These are phyloP conservation scores for Diglossa cyanea DNA, from an alignment of 2,797 vertebrate genomes.

Conservation along the genomic window DNA sequence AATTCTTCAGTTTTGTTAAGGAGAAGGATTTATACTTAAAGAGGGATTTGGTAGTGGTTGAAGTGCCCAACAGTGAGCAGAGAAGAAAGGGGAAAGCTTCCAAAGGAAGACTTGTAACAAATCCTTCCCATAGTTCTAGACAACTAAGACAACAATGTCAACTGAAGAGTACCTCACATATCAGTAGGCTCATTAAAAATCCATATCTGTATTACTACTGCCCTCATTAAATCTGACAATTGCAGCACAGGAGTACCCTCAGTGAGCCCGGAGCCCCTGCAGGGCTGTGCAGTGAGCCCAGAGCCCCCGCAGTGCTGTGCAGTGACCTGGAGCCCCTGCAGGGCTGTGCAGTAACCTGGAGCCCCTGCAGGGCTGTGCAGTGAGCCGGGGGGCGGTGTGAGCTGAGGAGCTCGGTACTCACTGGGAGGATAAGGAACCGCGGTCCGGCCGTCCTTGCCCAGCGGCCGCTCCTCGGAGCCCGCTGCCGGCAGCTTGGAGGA, in stretches of 20 bases:
- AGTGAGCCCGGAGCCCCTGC: background rate
- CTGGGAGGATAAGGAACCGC: slow-evolving; percentile 94
- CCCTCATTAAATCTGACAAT: background rate
- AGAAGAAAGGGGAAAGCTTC: background rate
- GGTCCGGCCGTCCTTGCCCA: slow-evolving; percentile 88
- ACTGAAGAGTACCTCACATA: background rate
- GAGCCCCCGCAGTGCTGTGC: too few relatives aligned
- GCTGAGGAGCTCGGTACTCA: slow-evolving; percentile 67
- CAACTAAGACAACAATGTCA: background rate
- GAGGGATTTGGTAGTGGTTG: background rate
- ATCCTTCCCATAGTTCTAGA: background rate
- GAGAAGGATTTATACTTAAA: background rate
- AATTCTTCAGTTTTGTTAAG: background rate
- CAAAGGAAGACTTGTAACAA: background rate
- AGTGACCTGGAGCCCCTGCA: too few relatives aligned
- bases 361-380: too few relatives aligned
- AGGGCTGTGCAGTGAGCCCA: too few relatives aligned
- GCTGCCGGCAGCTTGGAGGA: slow-evolving; percentile 81
- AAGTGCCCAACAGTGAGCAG: background rate
- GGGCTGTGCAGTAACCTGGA: too few relatives aligned
- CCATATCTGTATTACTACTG: background rate
- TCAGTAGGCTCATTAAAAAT: background rate
- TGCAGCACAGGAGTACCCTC: background rate
- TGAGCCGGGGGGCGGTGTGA: background rate
- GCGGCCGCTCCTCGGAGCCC: slow-evolving; percentile 86